A percentile compares a stretch with the other conserved stretches of the same genome.
phyloP scores from a whole-genome alignment of 2,888 invertebrate species.

The Sphecodes monilicornis region DNA sequence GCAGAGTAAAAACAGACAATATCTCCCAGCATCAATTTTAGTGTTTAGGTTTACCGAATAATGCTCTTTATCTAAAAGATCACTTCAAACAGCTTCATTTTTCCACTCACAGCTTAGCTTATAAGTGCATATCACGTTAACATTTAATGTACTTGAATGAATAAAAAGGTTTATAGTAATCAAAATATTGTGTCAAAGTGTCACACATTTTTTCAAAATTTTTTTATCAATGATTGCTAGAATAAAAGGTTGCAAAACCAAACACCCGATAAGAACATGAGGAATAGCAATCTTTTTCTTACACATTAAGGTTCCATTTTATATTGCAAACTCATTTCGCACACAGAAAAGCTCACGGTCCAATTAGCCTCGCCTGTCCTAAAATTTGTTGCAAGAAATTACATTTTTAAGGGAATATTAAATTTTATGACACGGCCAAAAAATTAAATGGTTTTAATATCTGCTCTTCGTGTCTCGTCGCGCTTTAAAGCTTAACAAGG shows the following conservation, averaged over 20 bases:
- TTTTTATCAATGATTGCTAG: too few species aligned
- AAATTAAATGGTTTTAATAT: neutral
- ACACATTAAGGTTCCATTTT: neutral
- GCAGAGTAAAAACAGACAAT: neutral
- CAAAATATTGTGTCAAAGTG: too few species aligned
- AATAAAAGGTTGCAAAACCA: neutral
- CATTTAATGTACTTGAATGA: neutral
- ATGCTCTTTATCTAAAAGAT: neutral
- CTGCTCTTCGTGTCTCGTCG: neutral
- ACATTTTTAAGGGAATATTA: neutral
- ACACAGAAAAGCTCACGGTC: neutral
- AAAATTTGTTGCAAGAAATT: neutral
- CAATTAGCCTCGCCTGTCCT: neutral
- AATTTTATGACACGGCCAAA: neutral
- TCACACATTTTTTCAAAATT: neutral
- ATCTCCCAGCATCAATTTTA: neutral
- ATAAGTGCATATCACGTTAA: too few species aligned
- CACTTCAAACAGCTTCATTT: too few species aligned
- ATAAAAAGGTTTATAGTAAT: too few species aligned
- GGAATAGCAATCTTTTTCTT: neutral
- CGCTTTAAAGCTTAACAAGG: neutral
- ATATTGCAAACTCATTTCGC: neutral
- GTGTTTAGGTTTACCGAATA: neutral
- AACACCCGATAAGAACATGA: neutral
- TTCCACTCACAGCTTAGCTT: too few species aligned